These are phyloP conservation scores for Drosophila nebulosa DNA, from an alignment of 1,140 invertebrate genomes.

Conservation along the genomic window DNA sequence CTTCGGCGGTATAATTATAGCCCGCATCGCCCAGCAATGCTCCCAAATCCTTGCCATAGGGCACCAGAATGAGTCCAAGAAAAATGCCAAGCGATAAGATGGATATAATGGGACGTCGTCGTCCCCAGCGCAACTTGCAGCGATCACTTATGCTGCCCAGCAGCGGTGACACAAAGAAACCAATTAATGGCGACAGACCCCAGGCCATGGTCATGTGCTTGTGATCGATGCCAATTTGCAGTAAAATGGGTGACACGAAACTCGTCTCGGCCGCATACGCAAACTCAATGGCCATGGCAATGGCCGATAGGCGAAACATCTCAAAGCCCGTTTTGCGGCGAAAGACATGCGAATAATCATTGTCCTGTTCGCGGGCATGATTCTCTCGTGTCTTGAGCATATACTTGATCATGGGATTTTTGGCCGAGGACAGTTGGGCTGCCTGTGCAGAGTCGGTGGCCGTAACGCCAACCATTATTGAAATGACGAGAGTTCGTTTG, in stretches of 20 bases:
- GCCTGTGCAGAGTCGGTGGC: constrained; percentile 36
- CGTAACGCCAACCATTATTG: constrained; percentile 68
- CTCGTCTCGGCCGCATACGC: constrained; percentile 94
- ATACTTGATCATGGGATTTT: constrained; percentile 77
- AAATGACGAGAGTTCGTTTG: not conserved
- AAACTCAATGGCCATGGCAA: constrained; percentile 93
- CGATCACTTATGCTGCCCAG: constrained; percentile 91
- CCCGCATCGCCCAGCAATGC: constrained; percentile 85
- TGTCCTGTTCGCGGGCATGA: constrained; percentile 66
- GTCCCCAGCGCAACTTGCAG: constrained; percentile 85
- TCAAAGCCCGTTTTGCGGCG: constrained; percentile 86
- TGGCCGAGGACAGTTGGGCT: constrained; percentile 56
- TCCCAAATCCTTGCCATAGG: constrained; percentile 88
- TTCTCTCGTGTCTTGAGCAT: constrained; percentile 75
- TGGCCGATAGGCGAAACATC: constrained; percentile 88
- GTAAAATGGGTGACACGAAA: constrained; percentile 91
- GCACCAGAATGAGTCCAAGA: constrained; percentile 86
- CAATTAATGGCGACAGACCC: constrained; percentile 89
- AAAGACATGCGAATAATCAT: constrained; percentile 82
- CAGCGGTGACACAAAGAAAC: constrained; percentile 90
- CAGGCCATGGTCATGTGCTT: constrained; percentile 90
- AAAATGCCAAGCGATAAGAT: constrained; percentile 89
- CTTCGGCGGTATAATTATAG: constrained; percentile 16
- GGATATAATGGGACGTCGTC: constrained; percentile 90
- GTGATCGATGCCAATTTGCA: constrained; percentile 90